A percentile compares a stretch with the other conserved stretches of the same genome.
phyloP scores from a whole-genome alignment of 2,888 invertebrate genomes.

The Catotricha subobsoleta region DNA sequence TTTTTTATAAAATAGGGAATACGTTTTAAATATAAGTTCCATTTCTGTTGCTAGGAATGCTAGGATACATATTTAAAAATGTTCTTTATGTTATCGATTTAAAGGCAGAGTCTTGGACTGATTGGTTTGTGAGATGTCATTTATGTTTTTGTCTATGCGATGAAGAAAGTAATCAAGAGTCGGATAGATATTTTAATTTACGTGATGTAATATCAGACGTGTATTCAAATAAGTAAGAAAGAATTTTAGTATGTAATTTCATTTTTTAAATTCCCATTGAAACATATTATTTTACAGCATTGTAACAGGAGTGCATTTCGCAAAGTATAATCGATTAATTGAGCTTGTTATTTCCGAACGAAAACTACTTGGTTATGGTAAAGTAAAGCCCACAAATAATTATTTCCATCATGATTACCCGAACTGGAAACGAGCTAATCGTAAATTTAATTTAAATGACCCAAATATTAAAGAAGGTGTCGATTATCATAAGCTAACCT shows the following conservation, averaged over 20 bases:
- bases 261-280: neutral
- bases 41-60: too few relatives aligned
- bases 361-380: constrained; percentile 37
- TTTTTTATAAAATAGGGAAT: too few relatives aligned
- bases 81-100: too few relatives aligned
- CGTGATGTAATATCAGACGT: constrained; percentile 22
- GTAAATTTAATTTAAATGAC: constrained; percentile 24
- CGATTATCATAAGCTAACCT: constrained; percentile 53
- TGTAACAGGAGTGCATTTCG: constrained; percentile 51
- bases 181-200: constrained; percentile 34
- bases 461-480: constrained; percentile 29
- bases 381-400: constrained; percentile 27
- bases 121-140: constrained; percentile 35
- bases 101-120: constrained; percentile 31
- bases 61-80: too few relatives aligned
- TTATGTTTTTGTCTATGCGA: constrained; percentile 39
- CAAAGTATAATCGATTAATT: constrained; percentile 50
- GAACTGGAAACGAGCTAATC: neutral
- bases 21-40: too few relatives aligned
- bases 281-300: constrained; percentile 37
- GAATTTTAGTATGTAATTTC: neutral
- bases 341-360: constrained; percentile 57
- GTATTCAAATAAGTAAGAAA: constrained; percentile 17
- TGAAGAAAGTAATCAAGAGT: constrained; percentile 20
- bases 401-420: constrained; percentile 2